Conservation (phyloP, 1,140 invertebrate genomes). For the Brachionus plicatilis region DNA sequence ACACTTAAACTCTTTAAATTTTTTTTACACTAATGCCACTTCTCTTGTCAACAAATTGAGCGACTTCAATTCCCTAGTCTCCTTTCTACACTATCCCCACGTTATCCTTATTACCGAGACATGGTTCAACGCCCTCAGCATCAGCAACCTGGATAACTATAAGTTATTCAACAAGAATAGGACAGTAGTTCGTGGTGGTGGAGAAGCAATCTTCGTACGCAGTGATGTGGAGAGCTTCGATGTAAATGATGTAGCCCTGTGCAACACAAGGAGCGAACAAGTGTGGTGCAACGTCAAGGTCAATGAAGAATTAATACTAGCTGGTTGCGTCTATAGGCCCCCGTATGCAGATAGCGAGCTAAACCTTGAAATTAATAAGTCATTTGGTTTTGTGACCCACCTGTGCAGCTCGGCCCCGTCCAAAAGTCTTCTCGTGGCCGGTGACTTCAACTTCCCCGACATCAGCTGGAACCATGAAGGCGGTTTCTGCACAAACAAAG, state of each 20-base stretch:
- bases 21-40: neutral
- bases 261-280: neutral
- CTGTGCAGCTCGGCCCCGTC: no score
- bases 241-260: neutral
- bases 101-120: neutral
- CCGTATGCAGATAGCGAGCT: no score
- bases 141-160: neutral
- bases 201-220: neutral
- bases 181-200: neutral
- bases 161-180: neutral
- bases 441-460: no score
- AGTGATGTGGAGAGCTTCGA: neutral
- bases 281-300: no score
- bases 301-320: no score
- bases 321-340: no score
- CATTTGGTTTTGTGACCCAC: no score
- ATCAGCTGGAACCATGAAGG: no score
- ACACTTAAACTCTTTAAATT: neutral
- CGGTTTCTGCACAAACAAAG: no score
- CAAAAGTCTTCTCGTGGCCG: no score
- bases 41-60: neutral
- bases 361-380: no score
- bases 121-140: neutral
- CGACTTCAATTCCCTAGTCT: neutral
- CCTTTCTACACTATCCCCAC: neutral